These are phyloP conservation scores for Buceros bicornis DNA, from an alignment of 2,797 vertebrate species.

Conservation along the genomic window DNA sequence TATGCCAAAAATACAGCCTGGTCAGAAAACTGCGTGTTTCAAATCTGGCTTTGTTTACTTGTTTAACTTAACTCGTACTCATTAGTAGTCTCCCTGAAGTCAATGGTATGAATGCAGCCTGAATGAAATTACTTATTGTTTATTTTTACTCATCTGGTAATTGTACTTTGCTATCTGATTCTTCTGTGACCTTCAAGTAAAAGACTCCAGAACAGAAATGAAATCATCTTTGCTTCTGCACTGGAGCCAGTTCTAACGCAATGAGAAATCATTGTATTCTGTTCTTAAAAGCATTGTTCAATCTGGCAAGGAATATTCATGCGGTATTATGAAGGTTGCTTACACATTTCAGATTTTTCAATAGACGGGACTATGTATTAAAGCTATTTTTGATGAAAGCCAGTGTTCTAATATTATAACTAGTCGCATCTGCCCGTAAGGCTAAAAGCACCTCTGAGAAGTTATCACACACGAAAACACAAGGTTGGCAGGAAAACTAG, in stretches of 20 bases:
- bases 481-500: not conserved
- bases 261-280: not conserved
- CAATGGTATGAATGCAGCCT: conserved; percentile 5
- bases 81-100: conserved; percentile 2
- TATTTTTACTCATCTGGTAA: conserved; percentile 37
- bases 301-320: not conserved
- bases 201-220: not conserved
- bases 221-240: not conserved
- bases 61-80: conserved; percentile 12
- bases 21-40: not conserved
- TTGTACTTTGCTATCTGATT: conserved; percentile 28
- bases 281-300: not conserved
- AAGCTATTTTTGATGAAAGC: not conserved
- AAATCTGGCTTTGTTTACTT: conserved; percentile 21
- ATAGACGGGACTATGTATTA: not conserved
- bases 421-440: not conserved
- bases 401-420: not conserved
- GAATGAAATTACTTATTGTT: conserved; percentile 38
- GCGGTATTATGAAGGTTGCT: not conserved
- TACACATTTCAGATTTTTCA: not conserved
- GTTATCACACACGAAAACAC: not conserved
- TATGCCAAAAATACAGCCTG: not conserved
- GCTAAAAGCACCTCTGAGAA: not conserved
- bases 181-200: not conserved
- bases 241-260: not conserved